These are phyloP conservation scores for Electrophaes corylata DNA, from an alignment of 2,888 invertebrate genomes.

Conservation along the genomic window DNA sequence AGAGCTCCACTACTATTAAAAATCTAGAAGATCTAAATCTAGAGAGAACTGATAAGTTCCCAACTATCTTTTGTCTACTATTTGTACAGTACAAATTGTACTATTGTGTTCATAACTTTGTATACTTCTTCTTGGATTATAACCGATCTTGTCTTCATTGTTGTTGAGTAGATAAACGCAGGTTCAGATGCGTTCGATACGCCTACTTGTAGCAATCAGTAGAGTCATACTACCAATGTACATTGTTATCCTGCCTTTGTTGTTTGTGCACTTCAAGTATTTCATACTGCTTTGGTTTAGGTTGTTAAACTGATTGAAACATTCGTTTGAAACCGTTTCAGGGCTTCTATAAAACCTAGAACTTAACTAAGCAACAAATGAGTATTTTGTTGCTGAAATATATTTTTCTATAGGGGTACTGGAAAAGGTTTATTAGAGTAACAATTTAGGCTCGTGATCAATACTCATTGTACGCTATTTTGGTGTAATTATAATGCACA, in stretches of 20 bases:
- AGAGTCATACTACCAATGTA: conserved; percentile 28
- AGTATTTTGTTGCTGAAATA: too few species aligned
- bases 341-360: neutral
- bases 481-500: neutral
- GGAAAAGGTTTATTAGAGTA: too few species aligned
- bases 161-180: conserved; percentile 53
- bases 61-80: neutral
- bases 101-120: neutral
- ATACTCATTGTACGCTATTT: neutral
- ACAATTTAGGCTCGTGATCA: neutral
- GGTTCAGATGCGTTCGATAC: conserved; percentile 39
- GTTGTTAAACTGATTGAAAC: neutral
- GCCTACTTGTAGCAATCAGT: conserved; percentile 43
- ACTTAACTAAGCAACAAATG: too few species aligned
- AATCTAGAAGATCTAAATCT: too few species aligned
- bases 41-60: neutral
- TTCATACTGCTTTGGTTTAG: neutral
- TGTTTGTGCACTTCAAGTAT: neutral
- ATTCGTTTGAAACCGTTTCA: neutral
- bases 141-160: conserved; percentile 44
- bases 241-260: conserved; percentile 39
- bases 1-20: too few species aligned
- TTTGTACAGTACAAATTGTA: too few species aligned
- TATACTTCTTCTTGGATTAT: conserved; percentile 9
- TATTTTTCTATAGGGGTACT: too few species aligned